Evolutionary conservation across 1,140 invertebrate genomes (phyloP).

Genomic region (Cotesia chilonis): DNA sequence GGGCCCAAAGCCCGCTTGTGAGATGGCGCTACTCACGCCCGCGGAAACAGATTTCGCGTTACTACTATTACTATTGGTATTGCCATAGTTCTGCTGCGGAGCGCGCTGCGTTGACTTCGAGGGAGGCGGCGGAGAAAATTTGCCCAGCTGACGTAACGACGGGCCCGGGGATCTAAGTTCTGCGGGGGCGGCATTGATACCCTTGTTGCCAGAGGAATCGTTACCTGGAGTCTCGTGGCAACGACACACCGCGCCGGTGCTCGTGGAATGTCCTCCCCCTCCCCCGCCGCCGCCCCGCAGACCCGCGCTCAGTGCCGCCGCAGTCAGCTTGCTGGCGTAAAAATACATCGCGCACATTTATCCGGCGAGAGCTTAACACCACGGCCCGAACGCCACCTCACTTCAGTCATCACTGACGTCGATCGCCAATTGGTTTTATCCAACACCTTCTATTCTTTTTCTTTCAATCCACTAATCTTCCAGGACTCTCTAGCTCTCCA

Average conservation of each 20-base stretch:
- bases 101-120: slow-evolving; percentile 26
- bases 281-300: slow-evolving; percentile 47
- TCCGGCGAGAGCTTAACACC: slow-evolving; percentile 63
- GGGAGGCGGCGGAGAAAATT: slow-evolving; percentile 35
- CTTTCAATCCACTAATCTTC: background rate
- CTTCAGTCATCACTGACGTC: slow-evolving; percentile 64
- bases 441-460: slow-evolving; percentile 26
- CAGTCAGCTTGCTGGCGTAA: slow-evolving; percentile 67
- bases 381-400: slow-evolving; percentile 60
- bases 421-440: slow-evolving; percentile 46
- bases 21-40: slow-evolving; percentile 27
- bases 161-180: slow-evolving; percentile 32
- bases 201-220: slow-evolving; percentile 34
- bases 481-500: background rate
- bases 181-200: slow-evolving; percentile 43
- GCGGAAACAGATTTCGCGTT: background rate
- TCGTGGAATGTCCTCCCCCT: slow-evolving; percentile 31
- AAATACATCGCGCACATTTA: slow-evolving; percentile 67
- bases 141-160: slow-evolving; percentile 23
- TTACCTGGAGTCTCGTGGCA: slow-evolving; percentile 49
- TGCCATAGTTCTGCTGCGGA: slow-evolving; percentile 26
- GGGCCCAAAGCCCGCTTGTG: slow-evolving; percentile 20
- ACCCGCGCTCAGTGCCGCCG: slow-evolving; percentile 62
- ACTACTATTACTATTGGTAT: slow-evolving; percentile 6
- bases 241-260: slow-evolving; percentile 48